phyloP scores from a whole-genome alignment of 2,113 vertebrate species.

The Narcine bancroftii region DNA sequence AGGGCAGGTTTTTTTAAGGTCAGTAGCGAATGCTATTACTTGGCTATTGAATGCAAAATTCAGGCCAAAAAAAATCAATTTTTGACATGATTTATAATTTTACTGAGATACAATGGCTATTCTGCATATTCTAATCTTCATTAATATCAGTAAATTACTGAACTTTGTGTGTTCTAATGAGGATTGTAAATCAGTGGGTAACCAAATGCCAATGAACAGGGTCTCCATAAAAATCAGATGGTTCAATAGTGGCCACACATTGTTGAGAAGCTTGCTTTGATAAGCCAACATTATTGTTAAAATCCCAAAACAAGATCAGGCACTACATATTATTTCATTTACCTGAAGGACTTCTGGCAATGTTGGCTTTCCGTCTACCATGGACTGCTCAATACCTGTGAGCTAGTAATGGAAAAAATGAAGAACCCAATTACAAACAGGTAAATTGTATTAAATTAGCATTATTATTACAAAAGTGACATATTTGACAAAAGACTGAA shows the following conservation, averaged over 20 bases:
- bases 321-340: slow-evolving; percentile 62
- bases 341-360: slow-evolving; percentile 73
- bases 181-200: neutral
- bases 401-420: slow-evolving; percentile 55
- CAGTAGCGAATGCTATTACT: too few relatives aligned
- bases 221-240: slow-evolving; percentile 57
- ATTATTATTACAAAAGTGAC: neutral
- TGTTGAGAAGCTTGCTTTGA: slow-evolving; percentile 68
- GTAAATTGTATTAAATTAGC: neutral
- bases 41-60: neutral
- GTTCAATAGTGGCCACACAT: slow-evolving; percentile 61
- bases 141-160: neutral
- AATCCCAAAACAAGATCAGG: slow-evolving; percentile 53
- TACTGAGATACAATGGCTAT: neutral
- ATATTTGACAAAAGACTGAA: neutral
- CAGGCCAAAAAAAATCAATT: neutral
- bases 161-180: neutral
- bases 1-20: too few relatives aligned
- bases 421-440: slow-evolving; percentile 40
- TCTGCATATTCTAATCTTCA: slow-evolving; percentile 9
- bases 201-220: slow-evolving; percentile 47
- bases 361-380: slow-evolving; percentile 72
- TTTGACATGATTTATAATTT: neutral
- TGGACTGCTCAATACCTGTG: slow-evolving; percentile 72
- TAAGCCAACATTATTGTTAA: slow-evolving; percentile 68